These are phyloP conservation scores for Strigamia maritima DNA, from an alignment of 2,888 invertebrate genomes.

Conservation along the genomic window DNA sequence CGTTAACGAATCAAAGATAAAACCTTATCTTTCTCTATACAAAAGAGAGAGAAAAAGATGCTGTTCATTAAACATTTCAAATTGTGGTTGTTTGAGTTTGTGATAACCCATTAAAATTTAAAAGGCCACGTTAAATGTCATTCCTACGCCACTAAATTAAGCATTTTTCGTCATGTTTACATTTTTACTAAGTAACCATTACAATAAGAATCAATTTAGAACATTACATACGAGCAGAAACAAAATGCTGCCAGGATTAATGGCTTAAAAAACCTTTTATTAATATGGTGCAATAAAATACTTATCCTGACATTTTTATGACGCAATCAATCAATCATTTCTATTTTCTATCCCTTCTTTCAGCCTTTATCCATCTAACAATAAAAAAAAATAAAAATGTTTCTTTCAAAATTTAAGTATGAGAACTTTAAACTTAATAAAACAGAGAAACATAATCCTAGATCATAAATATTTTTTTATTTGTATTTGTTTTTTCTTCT, in stretches of 20 bases:
- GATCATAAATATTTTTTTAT: constrained; percentile 18
- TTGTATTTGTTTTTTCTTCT: not conserved
- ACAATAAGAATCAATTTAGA: not conserved
- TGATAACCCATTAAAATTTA: not conserved
- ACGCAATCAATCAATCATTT: constrained; percentile 18
- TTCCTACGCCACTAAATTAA: too few relatives aligned
- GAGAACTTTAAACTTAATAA: constrained; percentile 8
- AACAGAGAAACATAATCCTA: constrained; percentile 23
- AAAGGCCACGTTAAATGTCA: too few relatives aligned
- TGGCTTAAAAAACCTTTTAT: not conserved
- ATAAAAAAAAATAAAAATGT: constrained; percentile 4
- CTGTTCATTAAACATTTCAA: not conserved
- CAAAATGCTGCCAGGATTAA: not conserved
- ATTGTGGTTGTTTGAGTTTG: not conserved
- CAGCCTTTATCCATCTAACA: not conserved
- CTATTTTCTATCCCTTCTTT: not conserved
- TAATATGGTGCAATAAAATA: constrained; percentile 12
- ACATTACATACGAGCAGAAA: not conserved
- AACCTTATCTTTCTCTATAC: not conserved
- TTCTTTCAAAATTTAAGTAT: constrained; percentile 14
- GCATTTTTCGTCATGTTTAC: not conserved
- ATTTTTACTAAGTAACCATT: not conserved
- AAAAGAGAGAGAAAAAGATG: not conserved
- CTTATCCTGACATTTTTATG: constrained; percentile 13
- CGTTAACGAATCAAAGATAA: constrained; percentile 23